Evolutionary conservation across 2,888 invertebrate genomes (phyloP).

Genomic region (Drosophila phalerata): DNA sequence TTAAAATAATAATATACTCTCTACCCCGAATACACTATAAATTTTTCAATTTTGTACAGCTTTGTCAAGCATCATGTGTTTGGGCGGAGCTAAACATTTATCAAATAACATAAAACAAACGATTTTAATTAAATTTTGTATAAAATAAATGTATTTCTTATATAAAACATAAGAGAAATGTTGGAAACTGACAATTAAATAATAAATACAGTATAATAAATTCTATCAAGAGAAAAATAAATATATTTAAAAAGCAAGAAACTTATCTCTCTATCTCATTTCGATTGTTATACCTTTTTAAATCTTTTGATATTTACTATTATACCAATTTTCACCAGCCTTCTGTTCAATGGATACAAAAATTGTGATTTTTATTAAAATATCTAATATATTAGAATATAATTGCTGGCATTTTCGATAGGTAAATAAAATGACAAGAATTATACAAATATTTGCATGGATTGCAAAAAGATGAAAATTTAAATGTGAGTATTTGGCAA

Average conservation of each 20-base stretch:
- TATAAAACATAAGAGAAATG: too few species aligned
- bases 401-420: not conserved
- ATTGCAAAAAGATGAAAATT: not conserved
- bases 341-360: too few species aligned
- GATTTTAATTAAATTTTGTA: constrained; percentile 34
- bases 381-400: not conserved
- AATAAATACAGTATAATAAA: not conserved
- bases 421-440: not conserved
- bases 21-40: not conserved
- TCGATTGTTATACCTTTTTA: too few species aligned
- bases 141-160: constrained; percentile 9
- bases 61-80: constrained; percentile 1
- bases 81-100: constrained; percentile 39
- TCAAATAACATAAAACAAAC: constrained; percentile 2
- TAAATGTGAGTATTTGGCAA: not conserved
- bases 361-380: not conserved
- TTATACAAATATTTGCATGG: constrained; percentile 12
- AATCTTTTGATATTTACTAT: too few species aligned
- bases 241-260: too few species aligned
- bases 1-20: constrained; percentile 26
- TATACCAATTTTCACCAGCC: too few species aligned
- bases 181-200: not conserved
- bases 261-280: too few species aligned
- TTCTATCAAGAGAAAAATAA: too few species aligned
- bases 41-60: not conserved